Conservation (phyloP, 2,113 vertebrate genomes). For the Corythornis vintsioides region DNA sequence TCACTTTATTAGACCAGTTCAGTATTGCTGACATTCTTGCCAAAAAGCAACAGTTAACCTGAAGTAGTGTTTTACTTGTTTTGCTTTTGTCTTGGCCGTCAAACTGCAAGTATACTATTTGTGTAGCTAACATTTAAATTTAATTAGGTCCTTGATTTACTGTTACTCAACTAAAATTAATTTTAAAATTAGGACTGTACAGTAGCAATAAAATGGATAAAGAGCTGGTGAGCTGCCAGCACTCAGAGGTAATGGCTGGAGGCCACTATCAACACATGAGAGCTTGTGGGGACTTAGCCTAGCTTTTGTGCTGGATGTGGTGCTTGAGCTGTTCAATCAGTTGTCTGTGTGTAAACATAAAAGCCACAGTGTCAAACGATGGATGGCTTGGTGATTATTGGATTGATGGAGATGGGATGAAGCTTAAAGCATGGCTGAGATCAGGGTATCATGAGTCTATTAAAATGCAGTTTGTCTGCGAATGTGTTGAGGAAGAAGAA, state of each 20-base stretch:
- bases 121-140: constrained; percentile 5
- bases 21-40: neutral
- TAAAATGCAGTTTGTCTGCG: neutral
- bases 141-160: constrained; percentile 14
- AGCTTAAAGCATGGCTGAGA: neutral
- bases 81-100: constrained; percentile 12
- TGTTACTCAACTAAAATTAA: constrained; percentile 29
- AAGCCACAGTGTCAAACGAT: neutral
- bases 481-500: neutral
- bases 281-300: neutral
- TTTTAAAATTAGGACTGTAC: constrained; percentile 18
- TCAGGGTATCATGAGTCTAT: neutral
- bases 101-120: neutral
- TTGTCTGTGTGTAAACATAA: neutral
- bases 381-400: neutral
- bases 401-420: neutral
- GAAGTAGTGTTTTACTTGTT: neutral
- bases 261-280: neutral
- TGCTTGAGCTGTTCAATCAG: neutral
- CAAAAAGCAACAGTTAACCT: constrained; percentile 38
- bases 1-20: neutral
- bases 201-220: constrained; percentile 23
- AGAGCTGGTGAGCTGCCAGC: constrained; percentile 28
- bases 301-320: accelerated
- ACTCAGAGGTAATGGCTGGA: neutral